These are phyloP conservation scores for Nipponacmea schrenckii DNA, from an alignment of 2,888 invertebrate genomes.

Conservation along the genomic window DNA sequence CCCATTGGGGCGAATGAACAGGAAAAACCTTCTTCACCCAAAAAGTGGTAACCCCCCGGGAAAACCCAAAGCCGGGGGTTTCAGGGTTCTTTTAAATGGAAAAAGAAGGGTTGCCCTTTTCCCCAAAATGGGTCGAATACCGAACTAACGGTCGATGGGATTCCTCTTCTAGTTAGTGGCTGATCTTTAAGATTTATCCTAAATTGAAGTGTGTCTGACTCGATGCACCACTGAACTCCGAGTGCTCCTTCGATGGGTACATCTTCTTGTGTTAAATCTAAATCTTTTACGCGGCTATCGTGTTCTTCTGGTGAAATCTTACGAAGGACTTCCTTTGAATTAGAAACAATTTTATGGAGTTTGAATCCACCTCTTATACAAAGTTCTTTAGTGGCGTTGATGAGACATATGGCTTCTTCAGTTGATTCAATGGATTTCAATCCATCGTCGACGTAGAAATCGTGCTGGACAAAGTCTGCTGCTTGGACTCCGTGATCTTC, in stretches of 20 bases:
- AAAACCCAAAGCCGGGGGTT: too few species aligned
- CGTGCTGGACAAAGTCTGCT: neutral
- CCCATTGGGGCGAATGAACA: neutral
- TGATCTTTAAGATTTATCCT: too few species aligned
- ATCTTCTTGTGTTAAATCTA: too few species aligned
- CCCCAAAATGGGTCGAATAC: neutral
- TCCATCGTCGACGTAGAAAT: neutral
- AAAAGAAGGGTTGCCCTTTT: neutral
- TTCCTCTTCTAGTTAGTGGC: neutral
- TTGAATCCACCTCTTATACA: too few species aligned
- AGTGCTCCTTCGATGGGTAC: too few species aligned
- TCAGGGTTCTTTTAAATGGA: neutral
- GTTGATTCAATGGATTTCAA: neutral
- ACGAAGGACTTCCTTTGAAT: too few species aligned
- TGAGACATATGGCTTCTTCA: neutral
- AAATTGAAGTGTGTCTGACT: too few species aligned
- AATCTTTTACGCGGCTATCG: too few species aligned
- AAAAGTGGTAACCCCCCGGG: constrained; percentile 12
- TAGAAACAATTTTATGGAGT: too few species aligned
- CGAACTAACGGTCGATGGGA: too few species aligned
- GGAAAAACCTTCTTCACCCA: constrained; percentile 32
- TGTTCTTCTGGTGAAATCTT: too few species aligned
- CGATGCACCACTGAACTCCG: too few species aligned
- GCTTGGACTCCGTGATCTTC: neutral
- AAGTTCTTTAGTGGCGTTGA: neutral